A percentile compares a stretch with the other conserved stretches of the same genome.
Conservation (phyloP, 2,113 vertebrate species). For the Prolemur simus region DNA sequence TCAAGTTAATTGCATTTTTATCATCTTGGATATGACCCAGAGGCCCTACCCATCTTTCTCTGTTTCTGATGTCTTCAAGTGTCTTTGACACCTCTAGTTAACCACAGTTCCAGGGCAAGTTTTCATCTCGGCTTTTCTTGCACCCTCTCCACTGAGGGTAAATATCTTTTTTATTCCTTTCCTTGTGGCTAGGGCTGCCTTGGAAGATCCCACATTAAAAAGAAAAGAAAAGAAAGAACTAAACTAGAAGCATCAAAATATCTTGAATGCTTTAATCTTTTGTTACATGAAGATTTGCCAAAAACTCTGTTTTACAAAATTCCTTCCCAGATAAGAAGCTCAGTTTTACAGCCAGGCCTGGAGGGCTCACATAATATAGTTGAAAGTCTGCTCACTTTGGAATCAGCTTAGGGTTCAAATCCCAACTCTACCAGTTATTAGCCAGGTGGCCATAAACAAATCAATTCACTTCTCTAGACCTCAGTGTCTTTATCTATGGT, state of each 20-base stretch:
- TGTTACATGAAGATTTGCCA: not conserved
- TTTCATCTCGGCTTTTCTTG: not conserved
- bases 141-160: not conserved
- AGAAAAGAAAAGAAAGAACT: not conserved
- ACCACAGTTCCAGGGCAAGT: not conserved
- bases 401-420: not conserved
- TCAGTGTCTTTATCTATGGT: not conserved
- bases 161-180: not conserved
- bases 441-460: not conserved
- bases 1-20: conserved; percentile 60
- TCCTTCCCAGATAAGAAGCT: not conserved
- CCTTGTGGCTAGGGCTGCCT: not conserved
- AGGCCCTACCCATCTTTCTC: not conserved
- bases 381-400: not conserved
- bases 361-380: not conserved
- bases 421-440: not conserved
- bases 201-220: not conserved
- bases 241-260: not conserved
- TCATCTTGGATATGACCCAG: conserved; percentile 33
- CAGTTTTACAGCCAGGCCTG: not conserved
- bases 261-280: not conserved
- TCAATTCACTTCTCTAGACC: not conserved
- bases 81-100: not conserved
- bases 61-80: not conserved
- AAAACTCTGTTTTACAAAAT: not conserved